Base-by-base conservation (phyloP, 1,140 invertebrate genomes). In the Pseudomyrmex sp. region DNA sequence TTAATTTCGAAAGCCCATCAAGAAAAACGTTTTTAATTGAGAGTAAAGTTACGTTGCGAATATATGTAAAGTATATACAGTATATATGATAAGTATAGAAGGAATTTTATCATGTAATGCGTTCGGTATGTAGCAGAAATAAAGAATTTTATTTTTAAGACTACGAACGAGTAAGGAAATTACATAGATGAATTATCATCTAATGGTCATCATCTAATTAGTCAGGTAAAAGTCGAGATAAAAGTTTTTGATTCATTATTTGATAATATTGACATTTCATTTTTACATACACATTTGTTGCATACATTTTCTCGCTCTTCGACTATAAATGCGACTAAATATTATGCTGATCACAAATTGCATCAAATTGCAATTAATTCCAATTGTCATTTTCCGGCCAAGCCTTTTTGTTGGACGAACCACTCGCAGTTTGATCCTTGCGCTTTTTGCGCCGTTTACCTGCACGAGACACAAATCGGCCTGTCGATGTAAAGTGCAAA, bases 401-500 rank as follows among this genome's bases (percentile, higher is more conserved):
- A 23, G 85, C n/a, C 84, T 91, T 93, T 79, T 90, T 91, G 50
- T 85, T 82, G 50, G 69, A 52, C 44, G 72, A 83, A 23, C 63
- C 65, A 13, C 68, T 35, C 2, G 50, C n/a, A 44, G 73, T 75
- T 82, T 61, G 74, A 48, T 72, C 85, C 83, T 89, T 92, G 83
- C 92, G 88, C 68, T 93, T 93, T 79, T 91, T 89, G 86, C 90
- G 91, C 12, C 91, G 90, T 87, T 94, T 93, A 73, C 92, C 93
- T 93, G 88, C 68, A 92, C 82, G 85, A 92, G 74, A 91, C 18
- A 91, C 18, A 69, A 68, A 56, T 84, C 50, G 80, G 52, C 12
- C 62, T 1, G 13, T 84, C 58, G 58, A 87, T 85, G 65, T 65
- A 77, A 85, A 62, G 9, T 35, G 48, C 54, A 26, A 23, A 58